Conservation (phyloP, 2,888 invertebrate genomes). For the Orchesellides sinensis region DNA sequence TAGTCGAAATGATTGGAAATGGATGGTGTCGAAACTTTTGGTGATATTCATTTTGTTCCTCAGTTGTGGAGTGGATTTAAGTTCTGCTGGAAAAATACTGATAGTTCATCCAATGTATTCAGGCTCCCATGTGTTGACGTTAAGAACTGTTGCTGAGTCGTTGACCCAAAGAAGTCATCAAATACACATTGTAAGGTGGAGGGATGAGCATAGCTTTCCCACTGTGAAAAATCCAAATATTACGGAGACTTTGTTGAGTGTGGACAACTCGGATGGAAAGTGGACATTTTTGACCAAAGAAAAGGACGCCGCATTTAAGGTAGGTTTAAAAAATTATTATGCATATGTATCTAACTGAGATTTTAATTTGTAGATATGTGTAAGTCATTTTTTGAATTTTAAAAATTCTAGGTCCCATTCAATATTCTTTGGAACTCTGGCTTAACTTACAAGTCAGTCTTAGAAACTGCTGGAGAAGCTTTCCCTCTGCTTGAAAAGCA, state of each 20-base stretch:
- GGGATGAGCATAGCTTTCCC: conserved; percentile 73
- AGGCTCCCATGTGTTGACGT: conserved; percentile 75
- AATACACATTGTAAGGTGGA: conserved; percentile 75
- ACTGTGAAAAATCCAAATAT: conserved; percentile 73
- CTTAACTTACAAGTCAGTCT: conserved; percentile 72
- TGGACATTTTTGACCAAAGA: conserved; percentile 74
- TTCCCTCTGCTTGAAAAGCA: conserved; percentile 75
- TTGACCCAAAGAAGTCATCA: conserved; percentile 75
- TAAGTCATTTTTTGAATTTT: too few relatives aligned
- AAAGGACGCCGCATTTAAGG: conserved; percentile 74
- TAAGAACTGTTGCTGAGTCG: conserved; percentile 75
- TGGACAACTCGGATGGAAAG: conserved; percentile 74
- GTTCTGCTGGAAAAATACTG: conserved; percentile 72
- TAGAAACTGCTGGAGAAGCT: conserved; percentile 74
- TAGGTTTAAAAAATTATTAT: conserved; percentile 40
- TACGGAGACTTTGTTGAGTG: conserved; percentile 74
- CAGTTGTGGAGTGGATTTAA: conserved; percentile 23
- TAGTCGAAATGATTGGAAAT: conserved; percentile 42
- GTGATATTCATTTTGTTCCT: conserved; percentile 12
- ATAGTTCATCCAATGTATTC: conserved; percentile 76
- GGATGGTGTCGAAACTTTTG: conserved; percentile 44
- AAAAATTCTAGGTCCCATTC: conserved; percentile 70
- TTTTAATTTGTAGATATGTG: too few relatives aligned
- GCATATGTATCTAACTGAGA: background rate
- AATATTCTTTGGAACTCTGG: conserved; percentile 75